Evolutionary conservation across 2,888 invertebrate species (phyloP), one percentile per base, ranked within the genome.

Genomic region (Patella pellucida): DNA sequence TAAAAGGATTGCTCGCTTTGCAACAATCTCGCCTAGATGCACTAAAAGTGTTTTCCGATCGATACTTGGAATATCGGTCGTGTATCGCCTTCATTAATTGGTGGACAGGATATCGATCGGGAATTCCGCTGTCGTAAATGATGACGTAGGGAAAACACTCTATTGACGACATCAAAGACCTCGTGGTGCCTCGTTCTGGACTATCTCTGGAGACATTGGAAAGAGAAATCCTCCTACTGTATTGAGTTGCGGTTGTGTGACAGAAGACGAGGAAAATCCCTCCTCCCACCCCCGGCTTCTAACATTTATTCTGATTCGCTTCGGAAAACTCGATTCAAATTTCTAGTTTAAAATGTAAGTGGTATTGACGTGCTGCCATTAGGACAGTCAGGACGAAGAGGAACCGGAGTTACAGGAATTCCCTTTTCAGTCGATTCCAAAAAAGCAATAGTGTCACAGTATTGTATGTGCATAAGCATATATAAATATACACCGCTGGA

Each of bases 101-200:
- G 56, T 56, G 19, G 62, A 62, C 19, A 12, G 11, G 62, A 12
- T 62, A 62, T 62, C 62, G 62, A 62, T 62, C 62, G 62, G 62
- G 62, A 62, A 62, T 23, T 62, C 62, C 62, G 62, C 62, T 62
- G 62, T 62, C 62, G 23, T 23, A 19, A 23, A 23, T 23, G 19
- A n/a, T 62, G 62, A 62, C 62, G 62, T 62, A 62, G 62, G 62
- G 62, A 62, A 62, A 62, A 62, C 14, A 62, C 62, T 62, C n/a
- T 62, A 62, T 19, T 62, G 62, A 62, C 62, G 62, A 19, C 62
- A 62, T 62, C 23, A 23, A 23, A 23, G 62, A 23, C n/a, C 62
- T 62, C 62, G 62, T 62, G 62, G 19, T 62, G 62, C 62, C 62
- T 62, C 62, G 62, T 14, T 62, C 19, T 62, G 41, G 41, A 41